Base-by-base conservation (phyloP, 2,113 vertebrate species). In the Oriolus oriolus region DNA sequence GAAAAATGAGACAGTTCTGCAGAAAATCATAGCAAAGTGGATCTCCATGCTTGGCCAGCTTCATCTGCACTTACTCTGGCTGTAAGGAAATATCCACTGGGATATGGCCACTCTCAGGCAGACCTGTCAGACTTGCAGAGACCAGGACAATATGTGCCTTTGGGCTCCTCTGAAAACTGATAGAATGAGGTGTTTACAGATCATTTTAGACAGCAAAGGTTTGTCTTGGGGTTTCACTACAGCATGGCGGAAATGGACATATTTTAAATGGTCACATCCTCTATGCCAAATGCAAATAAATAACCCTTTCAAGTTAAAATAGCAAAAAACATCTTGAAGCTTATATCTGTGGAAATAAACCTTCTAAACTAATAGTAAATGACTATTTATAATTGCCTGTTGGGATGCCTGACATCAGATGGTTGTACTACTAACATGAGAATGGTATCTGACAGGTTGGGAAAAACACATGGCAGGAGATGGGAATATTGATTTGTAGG, bases 401-500 rank as follows among this genome's bases (percentile, higher is more conserved):
- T 86, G 75, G 84, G 79, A 66, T 92, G 75, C 65, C 88, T 96
- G 94, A 90, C 63, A 96, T 94, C 90, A 94, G 89, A 90, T 94
- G 84, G 92, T 89, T 80, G 68, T 73, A 59, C 90, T 71, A 85
- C 88, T 91, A 96, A 96, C 84, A 92, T 33, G 81, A 96, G 77
- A 95, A 84, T 0, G 5, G 56, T 85, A 97, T 90, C 90, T 96
- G 95, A 94, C 95, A 95, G 83, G 90, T 88, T 96, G 94, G 95
- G 87, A 95, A 95, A 92, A 96, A 96, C 90, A 96, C 91, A 90
- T 96, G 96, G 95, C 95, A 96, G 60, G 69, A 89, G 89, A 84
- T 83, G 64, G 56, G 65, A 90, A 95, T 95, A 89, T 39, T 94
- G 87, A 91, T 84, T 84, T 11, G 20, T 84, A 88, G 78, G 88